Base-by-base conservation (phyloP, 2,113 vertebrate genomes). In the Anseranas semipalmata region DNA sequence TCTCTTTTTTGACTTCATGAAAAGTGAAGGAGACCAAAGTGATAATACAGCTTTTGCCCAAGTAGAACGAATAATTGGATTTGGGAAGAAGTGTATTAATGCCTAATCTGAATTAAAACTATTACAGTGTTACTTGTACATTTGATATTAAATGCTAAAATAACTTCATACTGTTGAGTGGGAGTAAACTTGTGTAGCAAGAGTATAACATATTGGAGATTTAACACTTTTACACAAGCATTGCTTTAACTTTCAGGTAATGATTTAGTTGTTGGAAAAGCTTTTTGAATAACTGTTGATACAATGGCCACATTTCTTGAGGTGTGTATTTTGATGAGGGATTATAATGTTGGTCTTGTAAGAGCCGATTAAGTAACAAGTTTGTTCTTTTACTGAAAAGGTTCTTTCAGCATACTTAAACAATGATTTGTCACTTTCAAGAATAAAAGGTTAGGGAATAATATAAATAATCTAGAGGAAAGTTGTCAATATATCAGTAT, bases 41-140 rank as follows among this genome's bases (percentile, higher is more conserved):
- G 41, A 37, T 65, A 28, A 15, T 71, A 59, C 0, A 65, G 5
- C n/a, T 83, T 84, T 89, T 74, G 16, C 12, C 10, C 2, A 30
- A 27, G 15, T 33, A 67, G 28, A 81, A 74, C 56, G 8, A 84
- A 39, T 9, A 60, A 37, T 22, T 78, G 20, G 37, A 48, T 48
- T 62, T 6, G 8, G 20, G 6, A 1, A 3, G 28, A 30, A 63
- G 32, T 0, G 33, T 4, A 9, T 4, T 21, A 22, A 56, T 63
- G 7, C 5, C 24, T 59, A 53, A 33, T 27, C 15, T 46, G 25
- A 85, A 56, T 88, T 41, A 7, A 67, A 55, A 37, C 16, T 52
- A 71, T 20, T 52, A 30, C 19, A 76, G 28, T 41, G 22, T 3
- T 58, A 45, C 7, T 46, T 79, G 20, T 10, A 37, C 1, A 4